Evolutionary conservation across 2,888 invertebrate genomes (phyloP).

Genomic region (Agapetus fuscipes): DNA sequence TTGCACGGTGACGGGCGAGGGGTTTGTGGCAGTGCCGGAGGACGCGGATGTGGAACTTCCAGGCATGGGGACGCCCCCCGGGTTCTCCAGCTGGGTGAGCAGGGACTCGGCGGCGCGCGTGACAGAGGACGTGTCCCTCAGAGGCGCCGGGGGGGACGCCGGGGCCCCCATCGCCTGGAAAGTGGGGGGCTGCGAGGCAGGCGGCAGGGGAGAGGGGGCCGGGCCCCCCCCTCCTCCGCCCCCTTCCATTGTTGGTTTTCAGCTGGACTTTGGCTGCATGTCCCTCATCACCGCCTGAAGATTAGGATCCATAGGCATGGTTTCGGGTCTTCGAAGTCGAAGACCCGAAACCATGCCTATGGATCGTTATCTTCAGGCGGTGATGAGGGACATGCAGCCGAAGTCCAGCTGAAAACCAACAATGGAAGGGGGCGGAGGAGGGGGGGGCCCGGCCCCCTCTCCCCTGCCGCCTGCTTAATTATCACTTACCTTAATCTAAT

Average conservation of each 20-base stretch:
- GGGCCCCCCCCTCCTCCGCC: conserved; percentile 21
- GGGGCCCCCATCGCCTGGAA: neutral
- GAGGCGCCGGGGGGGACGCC: neutral
- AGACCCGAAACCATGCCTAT: too few species aligned
- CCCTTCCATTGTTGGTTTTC: conserved; percentile 39
- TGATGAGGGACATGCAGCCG: too few species aligned
- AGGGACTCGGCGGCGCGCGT: conserved; percentile 18
- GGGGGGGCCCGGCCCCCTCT: too few species aligned
- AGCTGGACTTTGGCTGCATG: conserved; percentile 50
- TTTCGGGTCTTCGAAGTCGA: too few species aligned
- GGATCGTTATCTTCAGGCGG: too few species aligned
- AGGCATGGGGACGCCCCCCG: too few species aligned
- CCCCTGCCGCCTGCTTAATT: too few species aligned
- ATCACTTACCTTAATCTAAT: too few species aligned
- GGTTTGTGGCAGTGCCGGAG: conserved; percentile 32
- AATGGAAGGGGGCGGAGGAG: too few species aligned
- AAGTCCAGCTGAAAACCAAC: too few species aligned
- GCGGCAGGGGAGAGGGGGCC: conserved; percentile 11
- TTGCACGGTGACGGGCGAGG: conserved; percentile 3
- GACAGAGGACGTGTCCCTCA: conserved; percentile 9
- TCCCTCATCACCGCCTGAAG: conserved; percentile 43
- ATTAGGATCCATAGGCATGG: too few species aligned
- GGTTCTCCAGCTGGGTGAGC: conserved; percentile 16
- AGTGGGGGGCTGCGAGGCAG: conserved; percentile 4
- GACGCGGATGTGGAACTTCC: conserved; percentile 28